A percentile compares a stretch with the other conserved stretches of the same genome.
These are phyloP conservation scores for Diplazon laetatorius DNA, from an alignment of 2,888 invertebrate genomes.

Conservation along the genomic window DNA sequence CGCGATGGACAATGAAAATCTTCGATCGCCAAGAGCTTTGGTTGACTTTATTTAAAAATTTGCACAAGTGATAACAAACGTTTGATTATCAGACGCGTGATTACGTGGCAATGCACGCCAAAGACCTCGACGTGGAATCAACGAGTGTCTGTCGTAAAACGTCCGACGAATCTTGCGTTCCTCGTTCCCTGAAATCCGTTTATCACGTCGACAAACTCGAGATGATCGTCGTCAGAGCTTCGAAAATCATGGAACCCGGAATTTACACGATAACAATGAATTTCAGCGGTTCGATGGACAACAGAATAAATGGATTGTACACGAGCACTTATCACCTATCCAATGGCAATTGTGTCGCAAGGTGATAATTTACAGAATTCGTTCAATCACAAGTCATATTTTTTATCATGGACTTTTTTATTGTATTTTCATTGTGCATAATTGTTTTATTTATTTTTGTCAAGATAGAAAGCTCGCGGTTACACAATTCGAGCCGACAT, in stretches of 20 bases:
- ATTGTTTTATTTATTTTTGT: not conserved
- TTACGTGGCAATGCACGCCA: constrained; percentile 72
- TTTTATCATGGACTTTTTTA: not conserved
- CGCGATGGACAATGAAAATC: not conserved
- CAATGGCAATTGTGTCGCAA: constrained; percentile 36
- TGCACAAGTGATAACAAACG: not conserved
- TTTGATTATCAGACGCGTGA: constrained; percentile 44
- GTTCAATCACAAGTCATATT: not conserved
- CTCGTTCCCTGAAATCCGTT: constrained; percentile 38
- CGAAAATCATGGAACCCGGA: constrained; percentile 45
- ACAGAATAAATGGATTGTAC: constrained; percentile 84
- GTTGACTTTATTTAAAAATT: no score
- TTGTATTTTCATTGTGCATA: not conserved
- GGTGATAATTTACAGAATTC: constrained; percentile 4
- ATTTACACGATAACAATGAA: constrained; percentile 73
- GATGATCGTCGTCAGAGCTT: constrained; percentile 55
- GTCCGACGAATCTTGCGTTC: not conserved
- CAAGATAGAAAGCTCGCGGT: constrained; percentile 90
- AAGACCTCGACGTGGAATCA: constrained; percentile 73
- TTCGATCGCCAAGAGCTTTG: no score
- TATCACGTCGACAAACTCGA: constrained; percentile 38
- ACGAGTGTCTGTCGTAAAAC: constrained; percentile 66
- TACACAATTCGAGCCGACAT: constrained; percentile 97
- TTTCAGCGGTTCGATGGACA: constrained; percentile 83
- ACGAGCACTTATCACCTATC: constrained; percentile 82